Conservation (phyloP, 2,888 invertebrate species). For the Endotricha flammealis region DNA sequence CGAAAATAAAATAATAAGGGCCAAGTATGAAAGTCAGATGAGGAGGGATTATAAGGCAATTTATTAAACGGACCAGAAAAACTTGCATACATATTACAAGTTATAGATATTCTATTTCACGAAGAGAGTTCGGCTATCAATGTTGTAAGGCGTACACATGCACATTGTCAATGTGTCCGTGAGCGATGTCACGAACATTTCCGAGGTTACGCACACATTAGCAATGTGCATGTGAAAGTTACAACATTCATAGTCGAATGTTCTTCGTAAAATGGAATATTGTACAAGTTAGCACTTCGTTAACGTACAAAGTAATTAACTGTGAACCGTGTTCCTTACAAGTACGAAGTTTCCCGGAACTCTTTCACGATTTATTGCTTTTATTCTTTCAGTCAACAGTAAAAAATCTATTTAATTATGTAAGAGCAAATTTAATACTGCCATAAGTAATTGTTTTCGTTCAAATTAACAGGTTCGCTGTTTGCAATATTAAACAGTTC, state of each 20-base stretch:
- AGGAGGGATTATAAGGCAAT: slow-evolving; percentile 23
- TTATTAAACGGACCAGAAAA: slow-evolving; percentile 30
- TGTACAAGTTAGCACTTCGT: slow-evolving; percentile 61
- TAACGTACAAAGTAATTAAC: slow-evolving; percentile 66
- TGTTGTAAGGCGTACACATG: no score
- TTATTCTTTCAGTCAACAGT: slow-evolving; percentile 34
- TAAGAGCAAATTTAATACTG: slow-evolving; percentile 24
- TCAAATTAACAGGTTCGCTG: neutral
- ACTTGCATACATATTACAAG: slow-evolving; percentile 46
- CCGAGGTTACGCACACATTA: no score
- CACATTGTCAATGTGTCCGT: no score
- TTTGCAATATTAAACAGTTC: neutral
- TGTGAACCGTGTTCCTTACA: slow-evolving; percentile 46
- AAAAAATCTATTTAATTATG: slow-evolving; percentile 46
- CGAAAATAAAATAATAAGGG: no score
- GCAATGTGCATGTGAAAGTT: no score
- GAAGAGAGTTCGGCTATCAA: no score
- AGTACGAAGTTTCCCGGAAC: slow-evolving; percentile 12
- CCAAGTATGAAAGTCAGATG: no score
- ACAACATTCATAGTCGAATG: no score
- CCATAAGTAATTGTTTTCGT: slow-evolving; percentile 11
- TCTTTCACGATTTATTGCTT: slow-evolving; percentile 38
- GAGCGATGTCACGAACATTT: no score
- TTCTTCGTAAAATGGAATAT: no score
- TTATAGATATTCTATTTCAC: no score